These are phyloP conservation scores for Portevinia maculata DNA, from an alignment of 2,888 invertebrate species.

Conservation along the genomic window DNA sequence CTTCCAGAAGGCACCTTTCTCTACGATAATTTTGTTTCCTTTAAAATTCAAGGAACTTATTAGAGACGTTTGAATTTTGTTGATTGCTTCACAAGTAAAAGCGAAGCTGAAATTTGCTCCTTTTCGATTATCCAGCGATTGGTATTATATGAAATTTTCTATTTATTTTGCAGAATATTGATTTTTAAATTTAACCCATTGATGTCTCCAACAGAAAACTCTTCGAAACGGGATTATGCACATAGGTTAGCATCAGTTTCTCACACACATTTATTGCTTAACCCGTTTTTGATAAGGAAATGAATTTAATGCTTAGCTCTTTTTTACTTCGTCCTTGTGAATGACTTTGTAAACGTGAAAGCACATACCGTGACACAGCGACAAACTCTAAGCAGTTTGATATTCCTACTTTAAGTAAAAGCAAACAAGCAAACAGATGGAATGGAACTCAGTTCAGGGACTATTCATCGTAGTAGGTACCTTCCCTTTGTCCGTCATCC, in stretches of 20 bases:
- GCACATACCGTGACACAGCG: slow-evolving; percentile 32
- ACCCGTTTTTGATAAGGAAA: slow-evolving; percentile 6
- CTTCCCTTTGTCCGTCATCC: neutral
- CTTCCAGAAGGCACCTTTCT: neutral
- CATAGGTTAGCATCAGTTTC: slow-evolving; percentile 6
- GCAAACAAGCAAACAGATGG: slow-evolving; percentile 12
- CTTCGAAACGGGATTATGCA: neutral
- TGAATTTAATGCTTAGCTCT: slow-evolving; percentile 16
- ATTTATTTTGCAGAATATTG: slow-evolving; percentile 47
- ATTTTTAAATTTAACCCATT: slow-evolving; percentile 29
- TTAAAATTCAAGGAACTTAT: neutral
- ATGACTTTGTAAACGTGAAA: slow-evolving; percentile 12
- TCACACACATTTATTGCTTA: slow-evolving; percentile 35
- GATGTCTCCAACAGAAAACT: neutral
- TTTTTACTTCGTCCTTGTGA: slow-evolving; percentile 16
- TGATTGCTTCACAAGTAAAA: slow-evolving; percentile 31
- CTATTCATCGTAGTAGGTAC: slow-evolving; percentile 3
- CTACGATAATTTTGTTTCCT: too few relatives aligned
- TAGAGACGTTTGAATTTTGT: slow-evolving; percentile 58
- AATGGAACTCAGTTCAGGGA: slow-evolving; percentile 30
- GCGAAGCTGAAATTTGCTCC: slow-evolving; percentile 9
- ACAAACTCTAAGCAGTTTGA: slow-evolving; percentile 25
- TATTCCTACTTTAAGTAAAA: slow-evolving; percentile 40
- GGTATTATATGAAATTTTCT: too few relatives aligned
- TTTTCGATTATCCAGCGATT: too few relatives aligned